A percentile compares a stretch with the other conserved stretches of the same genome.
Conservation (phyloP, 2,888 invertebrate genomes). For the Brachycybe producta region DNA sequence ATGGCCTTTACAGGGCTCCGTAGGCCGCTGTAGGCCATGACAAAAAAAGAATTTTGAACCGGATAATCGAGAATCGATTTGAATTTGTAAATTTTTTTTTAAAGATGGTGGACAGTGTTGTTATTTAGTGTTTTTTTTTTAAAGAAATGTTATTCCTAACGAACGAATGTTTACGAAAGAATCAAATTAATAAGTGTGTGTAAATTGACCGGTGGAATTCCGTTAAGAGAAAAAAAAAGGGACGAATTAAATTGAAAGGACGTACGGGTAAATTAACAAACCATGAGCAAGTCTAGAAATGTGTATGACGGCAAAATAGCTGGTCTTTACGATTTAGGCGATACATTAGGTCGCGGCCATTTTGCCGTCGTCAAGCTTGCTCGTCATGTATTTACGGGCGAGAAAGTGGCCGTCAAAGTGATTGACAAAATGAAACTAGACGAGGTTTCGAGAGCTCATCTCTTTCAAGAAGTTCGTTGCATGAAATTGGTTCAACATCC, state of each 20-base stretch:
- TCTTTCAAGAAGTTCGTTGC: slow-evolving; percentile 68
- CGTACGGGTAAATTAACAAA: background rate
- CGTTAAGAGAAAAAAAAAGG: too few species aligned
- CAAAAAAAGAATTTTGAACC: too few species aligned
- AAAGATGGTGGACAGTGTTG: too few species aligned
- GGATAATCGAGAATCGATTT: too few species aligned
- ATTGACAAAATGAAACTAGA: slow-evolving; percentile 98
- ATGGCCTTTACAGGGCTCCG: too few species aligned
- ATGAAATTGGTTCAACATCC: slow-evolving; percentile 99
- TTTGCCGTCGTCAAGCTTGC: slow-evolving; percentile 98
- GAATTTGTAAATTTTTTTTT: too few species aligned
- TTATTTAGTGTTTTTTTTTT: background rate
- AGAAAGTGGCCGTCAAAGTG: slow-evolving; percentile 90
- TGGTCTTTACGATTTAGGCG: slow-evolving; percentile 92
- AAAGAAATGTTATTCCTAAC: background rate
- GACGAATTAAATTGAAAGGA: background rate
- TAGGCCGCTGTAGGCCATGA: too few species aligned
- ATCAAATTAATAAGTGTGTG: too few species aligned
- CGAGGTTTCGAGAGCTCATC: slow-evolving; percentile 85
- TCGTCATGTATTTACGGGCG: slow-evolving; percentile 95
- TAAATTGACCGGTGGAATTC: too few species aligned
- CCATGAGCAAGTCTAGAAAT: slow-evolving; percentile 8
- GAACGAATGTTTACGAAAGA: too few species aligned
- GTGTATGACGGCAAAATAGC: slow-evolving; percentile 68
- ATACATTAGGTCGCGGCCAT: slow-evolving; percentile 94